These are phyloP conservation scores for Drosophila quadrilineata DNA, from an alignment of 1,140 invertebrate genomes.

Conservation along the genomic window DNA sequence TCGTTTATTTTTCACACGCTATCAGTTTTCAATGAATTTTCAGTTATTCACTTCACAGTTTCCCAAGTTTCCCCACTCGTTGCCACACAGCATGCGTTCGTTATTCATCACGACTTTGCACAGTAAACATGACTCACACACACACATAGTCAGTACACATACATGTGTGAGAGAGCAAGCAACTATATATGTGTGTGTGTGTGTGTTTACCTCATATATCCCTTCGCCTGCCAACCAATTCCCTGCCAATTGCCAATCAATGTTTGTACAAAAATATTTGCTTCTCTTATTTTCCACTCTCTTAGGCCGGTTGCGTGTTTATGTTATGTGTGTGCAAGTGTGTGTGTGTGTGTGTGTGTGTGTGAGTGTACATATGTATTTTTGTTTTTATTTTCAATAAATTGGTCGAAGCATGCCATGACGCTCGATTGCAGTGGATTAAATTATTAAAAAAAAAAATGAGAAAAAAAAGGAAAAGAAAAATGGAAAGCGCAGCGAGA, in stretches of 20 bases:
- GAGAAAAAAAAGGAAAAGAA: too few species aligned
- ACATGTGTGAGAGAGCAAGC: not conserved
- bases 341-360: not conserved
- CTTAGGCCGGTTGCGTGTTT: conserved; percentile 47
- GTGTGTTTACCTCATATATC: not conserved
- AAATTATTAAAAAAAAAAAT: conserved; percentile 74
- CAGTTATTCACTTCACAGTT: conserved; percentile 51
- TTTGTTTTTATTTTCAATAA: conserved; percentile 70
- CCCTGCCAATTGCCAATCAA: conserved; percentile 64
- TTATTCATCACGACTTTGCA: conserved; percentile 59
- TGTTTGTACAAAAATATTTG: conserved; percentile 77
- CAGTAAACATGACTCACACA: conserved; percentile 29
- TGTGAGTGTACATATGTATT: not conserved
- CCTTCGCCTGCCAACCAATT: conserved; percentile 6
- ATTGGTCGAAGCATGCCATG: conserved; percentile 63
- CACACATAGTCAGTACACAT: too few species aligned
- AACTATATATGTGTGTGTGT: not conserved
- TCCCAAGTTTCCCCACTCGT: too few species aligned
- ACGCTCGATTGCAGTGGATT: conserved; percentile 75
- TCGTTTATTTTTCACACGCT: conserved; percentile 75
- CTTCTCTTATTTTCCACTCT: conserved; percentile 67
- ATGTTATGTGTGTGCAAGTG: conserved; percentile 13
- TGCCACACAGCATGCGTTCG: conserved; percentile 42
- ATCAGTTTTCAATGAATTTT: conserved; percentile 78
- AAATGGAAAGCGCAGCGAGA: too few species aligned